Conservation (phyloP, 2,888 invertebrate species). For the Dryomyza anilis region DNA sequence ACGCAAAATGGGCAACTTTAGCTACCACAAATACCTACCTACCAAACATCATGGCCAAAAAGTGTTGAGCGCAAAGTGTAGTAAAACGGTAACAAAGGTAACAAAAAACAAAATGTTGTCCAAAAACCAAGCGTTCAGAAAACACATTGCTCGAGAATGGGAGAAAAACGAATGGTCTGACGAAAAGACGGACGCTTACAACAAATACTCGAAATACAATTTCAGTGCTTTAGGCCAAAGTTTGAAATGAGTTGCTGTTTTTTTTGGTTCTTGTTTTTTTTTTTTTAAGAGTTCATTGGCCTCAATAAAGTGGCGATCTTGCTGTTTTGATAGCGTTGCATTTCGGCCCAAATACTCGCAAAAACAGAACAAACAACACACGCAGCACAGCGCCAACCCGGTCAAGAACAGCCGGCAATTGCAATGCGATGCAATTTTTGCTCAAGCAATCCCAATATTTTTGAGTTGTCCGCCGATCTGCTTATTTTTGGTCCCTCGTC, state of each 20-base stretch:
- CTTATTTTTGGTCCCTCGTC: background rate
- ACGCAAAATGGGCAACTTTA: too few species aligned
- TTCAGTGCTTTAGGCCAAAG: background rate
- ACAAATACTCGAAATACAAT: background rate
- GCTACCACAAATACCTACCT: too few species aligned
- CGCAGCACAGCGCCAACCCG: background rate
- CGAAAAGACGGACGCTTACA: background rate
- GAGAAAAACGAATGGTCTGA: background rate
- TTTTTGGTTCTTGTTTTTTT: too few species aligned
- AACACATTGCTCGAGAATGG: background rate
- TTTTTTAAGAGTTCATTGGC: constrained; percentile 19
- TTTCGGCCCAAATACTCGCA: background rate
- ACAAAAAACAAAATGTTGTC: background rate
- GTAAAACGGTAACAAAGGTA: constrained; percentile 24
- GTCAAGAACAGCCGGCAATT: constrained; percentile 8
- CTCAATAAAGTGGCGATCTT: constrained; percentile 15
- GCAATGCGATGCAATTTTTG: background rate
- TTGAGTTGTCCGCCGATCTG: background rate
- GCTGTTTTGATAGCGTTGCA: constrained; percentile 21
- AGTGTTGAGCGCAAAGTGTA: background rate
- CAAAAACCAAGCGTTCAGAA: too few species aligned
- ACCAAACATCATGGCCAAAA: background rate
- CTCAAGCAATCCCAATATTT: background rate
- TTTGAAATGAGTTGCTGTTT: background rate
- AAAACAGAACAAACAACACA: constrained; percentile 3